These are phyloP conservation scores for Ornithorhynchus anatinus DNA, from an alignment of 2,113 vertebrate genomes.

Conservation along the genomic window DNA sequence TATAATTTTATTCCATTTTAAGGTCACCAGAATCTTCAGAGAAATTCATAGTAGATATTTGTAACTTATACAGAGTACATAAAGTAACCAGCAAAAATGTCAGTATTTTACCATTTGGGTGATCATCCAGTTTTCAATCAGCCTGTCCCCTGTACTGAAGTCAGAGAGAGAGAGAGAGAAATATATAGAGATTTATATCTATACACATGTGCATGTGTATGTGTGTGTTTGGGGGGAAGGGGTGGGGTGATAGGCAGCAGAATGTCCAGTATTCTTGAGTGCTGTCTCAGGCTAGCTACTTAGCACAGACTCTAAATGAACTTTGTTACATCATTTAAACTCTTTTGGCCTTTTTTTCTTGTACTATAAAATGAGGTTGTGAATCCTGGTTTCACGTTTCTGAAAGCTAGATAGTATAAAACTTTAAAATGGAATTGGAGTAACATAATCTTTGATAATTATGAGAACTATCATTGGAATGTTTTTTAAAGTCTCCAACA, in stretches of 20 bases:
- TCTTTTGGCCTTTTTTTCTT: conserved; percentile 5
- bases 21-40: too few relatives aligned
- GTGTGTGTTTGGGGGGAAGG: not conserved
- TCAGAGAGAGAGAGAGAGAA: not conserved
- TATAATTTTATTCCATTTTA: too few relatives aligned
- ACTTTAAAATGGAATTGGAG: not conserved
- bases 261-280: not conserved
- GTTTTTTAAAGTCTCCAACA: not conserved
- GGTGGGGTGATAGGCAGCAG: not conserved
- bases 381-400: not conserved
- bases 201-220: not conserved
- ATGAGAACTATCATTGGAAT: not conserved
- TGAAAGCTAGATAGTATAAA: not conserved
- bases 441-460: not conserved
- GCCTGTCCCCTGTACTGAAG: too few relatives aligned
- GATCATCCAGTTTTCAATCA: too few relatives aligned
- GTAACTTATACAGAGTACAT: too few relatives aligned
- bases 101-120: too few relatives aligned
- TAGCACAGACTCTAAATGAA: not conserved
- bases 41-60: too few relatives aligned
- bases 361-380: not conserved
- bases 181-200: not conserved
- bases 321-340: not conserved
- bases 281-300: not conserved
- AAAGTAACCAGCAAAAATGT: too few relatives aligned